Conservation (phyloP, 1,140 invertebrate genomes). For the Hylaeus volcanicus region DNA sequence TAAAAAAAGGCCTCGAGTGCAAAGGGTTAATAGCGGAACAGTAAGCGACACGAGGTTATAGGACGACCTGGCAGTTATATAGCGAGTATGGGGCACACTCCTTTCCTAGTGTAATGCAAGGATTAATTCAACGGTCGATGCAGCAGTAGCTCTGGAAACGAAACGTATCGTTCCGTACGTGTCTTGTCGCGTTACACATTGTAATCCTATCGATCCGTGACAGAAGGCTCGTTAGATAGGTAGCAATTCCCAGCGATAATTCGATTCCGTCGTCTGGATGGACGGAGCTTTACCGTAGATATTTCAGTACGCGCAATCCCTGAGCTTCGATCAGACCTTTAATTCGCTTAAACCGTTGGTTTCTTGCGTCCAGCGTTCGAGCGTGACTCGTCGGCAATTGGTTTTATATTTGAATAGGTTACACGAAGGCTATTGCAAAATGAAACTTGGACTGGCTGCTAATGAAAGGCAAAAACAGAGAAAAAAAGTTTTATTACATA, state of each 20-base stretch:
- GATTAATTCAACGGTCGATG: conserved; percentile 16
- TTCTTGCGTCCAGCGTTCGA: not conserved
- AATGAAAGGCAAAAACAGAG: too few relatives aligned
- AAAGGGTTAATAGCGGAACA: too few relatives aligned
- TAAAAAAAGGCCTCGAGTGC: too few relatives aligned
- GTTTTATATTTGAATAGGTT: too few relatives aligned
- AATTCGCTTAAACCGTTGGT: not conserved
- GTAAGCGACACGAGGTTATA: too few relatives aligned
- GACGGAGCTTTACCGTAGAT: conserved; percentile 11
- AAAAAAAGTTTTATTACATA: too few relatives aligned
- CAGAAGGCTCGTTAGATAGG: conserved; percentile 29
- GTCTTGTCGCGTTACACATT: conserved; percentile 5
- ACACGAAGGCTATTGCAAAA: too few relatives aligned
- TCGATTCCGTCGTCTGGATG: conserved; percentile 21
- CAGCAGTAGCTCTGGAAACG: not conserved
- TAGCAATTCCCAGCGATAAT: conserved; percentile 25
- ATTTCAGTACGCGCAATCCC: not conserved
- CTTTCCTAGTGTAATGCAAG: not conserved
- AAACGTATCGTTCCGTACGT: not conserved
- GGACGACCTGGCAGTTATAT: too few relatives aligned
- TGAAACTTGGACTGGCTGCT: too few relatives aligned
- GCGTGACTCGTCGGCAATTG: too few relatives aligned
- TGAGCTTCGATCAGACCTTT: not conserved
- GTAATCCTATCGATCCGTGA: conserved; percentile 38
- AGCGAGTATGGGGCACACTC: too few relatives aligned